A percentile compares a stretch with the other conserved stretches of the same genome.
Conservation (phyloP, 2,888 invertebrate genomes). For the Eupithecia insigniata region DNA sequence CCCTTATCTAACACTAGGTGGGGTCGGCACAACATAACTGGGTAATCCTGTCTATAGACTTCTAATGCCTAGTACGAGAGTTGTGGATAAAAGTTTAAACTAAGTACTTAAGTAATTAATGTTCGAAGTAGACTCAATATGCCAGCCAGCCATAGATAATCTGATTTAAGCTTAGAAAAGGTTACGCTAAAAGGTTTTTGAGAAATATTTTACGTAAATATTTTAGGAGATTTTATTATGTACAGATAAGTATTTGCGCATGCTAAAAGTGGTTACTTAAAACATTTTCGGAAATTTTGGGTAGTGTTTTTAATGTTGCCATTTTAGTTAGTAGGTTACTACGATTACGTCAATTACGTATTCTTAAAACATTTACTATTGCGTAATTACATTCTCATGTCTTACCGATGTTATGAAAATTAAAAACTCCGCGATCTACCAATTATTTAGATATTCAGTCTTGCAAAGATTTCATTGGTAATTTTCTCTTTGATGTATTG, state of each 20-base stretch:
- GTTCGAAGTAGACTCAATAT: constrained; percentile 10
- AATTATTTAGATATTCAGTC: neutral
- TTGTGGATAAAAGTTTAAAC: neutral
- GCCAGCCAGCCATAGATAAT: constrained; percentile 10
- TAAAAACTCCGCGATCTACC: neutral
- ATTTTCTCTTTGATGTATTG: neutral
- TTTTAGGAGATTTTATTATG: neutral
- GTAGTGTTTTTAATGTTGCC: neutral
- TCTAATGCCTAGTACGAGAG: neutral
- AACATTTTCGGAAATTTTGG: neutral
- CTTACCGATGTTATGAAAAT: neutral
- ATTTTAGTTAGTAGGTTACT: neutral
- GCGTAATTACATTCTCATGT: neutral
- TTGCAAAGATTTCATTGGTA: neutral
- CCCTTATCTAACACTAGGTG: too few species aligned
- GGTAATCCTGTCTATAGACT: too few species aligned
- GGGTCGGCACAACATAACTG: too few species aligned
- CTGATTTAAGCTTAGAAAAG: neutral
- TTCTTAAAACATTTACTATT: neutral
- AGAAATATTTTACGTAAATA: constrained; percentile 3
- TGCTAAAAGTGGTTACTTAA: neutral
- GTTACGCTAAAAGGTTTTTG: neutral
- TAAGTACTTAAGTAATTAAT: neutral
- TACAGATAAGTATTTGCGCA: neutral
- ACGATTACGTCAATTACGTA: neutral